Percentiles rank a stretch among this genome's conserved stretches.
phyloP scores from a whole-genome alignment of 2,888 invertebrate species.

The Catocala sponsa region DNA sequence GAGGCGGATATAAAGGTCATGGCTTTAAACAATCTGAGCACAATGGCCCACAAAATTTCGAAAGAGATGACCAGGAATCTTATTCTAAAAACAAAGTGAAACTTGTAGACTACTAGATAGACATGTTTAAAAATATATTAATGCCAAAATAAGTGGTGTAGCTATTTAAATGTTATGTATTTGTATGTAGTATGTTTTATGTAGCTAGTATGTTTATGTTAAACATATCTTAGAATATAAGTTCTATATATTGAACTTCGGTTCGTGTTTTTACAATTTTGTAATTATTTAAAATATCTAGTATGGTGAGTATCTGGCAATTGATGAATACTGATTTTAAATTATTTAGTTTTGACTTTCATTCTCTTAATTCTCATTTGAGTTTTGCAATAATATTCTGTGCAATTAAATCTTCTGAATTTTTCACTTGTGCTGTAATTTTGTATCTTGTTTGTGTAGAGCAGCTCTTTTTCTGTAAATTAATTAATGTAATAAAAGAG shows the following conservation, averaged over 20 bases:
- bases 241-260: constrained; percentile 20
- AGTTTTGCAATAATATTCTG: not conserved
- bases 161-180: constrained; percentile 38
- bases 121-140: constrained; percentile 36
- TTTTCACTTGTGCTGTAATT: constrained; percentile 4
- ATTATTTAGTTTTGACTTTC: not conserved
- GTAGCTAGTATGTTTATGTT: constrained; percentile 35
- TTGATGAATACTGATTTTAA: not conserved
- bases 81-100: constrained; percentile 70
- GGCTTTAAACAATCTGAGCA: constrained; percentile 47
- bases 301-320: not conserved
- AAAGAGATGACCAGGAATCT: constrained; percentile 44
- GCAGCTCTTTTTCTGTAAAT: constrained; percentile 38
- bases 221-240: constrained; percentile 42
- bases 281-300: not conserved
- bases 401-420: not conserved
- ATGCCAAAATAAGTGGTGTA: constrained; percentile 52
- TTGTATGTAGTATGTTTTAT: constrained; percentile 34
- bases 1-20: constrained; percentile 65
- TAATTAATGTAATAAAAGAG: constrained; percentile 36
- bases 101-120: constrained; percentile 77
- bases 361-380: not conserved
- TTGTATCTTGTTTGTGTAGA: constrained; percentile 23
- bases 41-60: constrained; percentile 43
- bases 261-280: constrained; percentile 13